Conservation (phyloP, 2,113 vertebrate genomes). For the Myotis brandtii region DNA sequence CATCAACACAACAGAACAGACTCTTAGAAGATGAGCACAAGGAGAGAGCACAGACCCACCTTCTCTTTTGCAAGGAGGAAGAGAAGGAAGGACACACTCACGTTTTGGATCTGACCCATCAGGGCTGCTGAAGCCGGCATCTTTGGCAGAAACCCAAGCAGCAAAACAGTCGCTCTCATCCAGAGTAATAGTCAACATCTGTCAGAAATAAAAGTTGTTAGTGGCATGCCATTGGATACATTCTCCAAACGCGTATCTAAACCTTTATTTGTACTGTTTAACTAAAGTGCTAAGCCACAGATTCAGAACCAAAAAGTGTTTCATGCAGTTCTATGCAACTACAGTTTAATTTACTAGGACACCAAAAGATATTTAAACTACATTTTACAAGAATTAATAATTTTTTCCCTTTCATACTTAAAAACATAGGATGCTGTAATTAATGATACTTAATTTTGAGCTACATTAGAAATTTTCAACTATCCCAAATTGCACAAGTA, state of each 20-base stretch:
- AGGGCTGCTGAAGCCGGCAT: slow-evolving; percentile 96
- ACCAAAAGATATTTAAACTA: background rate
- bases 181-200: slow-evolving; percentile 99
- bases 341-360: background rate
- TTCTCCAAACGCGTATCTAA: background rate
- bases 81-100: slow-evolving; percentile 82
- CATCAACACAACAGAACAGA: background rate
- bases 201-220: background rate
- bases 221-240: background rate
- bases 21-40: background rate
- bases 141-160: slow-evolving; percentile 99
- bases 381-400: background rate
- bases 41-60: background rate
- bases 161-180: slow-evolving; percentile 99
- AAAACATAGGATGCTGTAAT: background rate
- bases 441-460: background rate
- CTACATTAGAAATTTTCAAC: background rate
- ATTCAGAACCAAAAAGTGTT: background rate
- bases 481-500: background rate
- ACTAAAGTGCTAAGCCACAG: background rate
- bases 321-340: background rate
- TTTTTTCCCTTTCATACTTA: background rate
- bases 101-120: slow-evolving; percentile 98
- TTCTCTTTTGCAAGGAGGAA: background rate
- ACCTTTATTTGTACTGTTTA: background rate